Base-by-base conservation (phyloP, 2,113 vertebrate species). In the Oreochromis aureus region DNA sequence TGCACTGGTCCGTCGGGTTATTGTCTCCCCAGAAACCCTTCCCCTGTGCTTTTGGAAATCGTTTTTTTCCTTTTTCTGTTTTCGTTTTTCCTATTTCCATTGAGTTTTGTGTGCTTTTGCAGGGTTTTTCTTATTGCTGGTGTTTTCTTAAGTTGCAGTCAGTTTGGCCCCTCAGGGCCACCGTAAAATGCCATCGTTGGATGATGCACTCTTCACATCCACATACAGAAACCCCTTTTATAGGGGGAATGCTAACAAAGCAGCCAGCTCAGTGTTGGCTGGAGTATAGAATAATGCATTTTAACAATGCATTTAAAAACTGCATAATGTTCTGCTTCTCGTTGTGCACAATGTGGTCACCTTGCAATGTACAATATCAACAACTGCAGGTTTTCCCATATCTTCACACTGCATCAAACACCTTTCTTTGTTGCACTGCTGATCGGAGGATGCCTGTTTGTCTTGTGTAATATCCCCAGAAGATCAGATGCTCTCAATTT, bases 401-500 rank as follows among this genome's bases (percentile, higher is more conserved):
- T 58, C 56, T 80, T 86, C 82, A 18, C n/a, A 58, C 19, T 4
- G 8, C 83, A 87, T 92, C 86, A 80, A 34, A 88, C 63, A 27
- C 58, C 54, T 53, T 30, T 59, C n/a, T 85, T 85, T 83, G 73
- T 87, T 89, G 71, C 80, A 63, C 24, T 78, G 88, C 82, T 86
- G 46, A 87, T 87, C 19, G 51, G 85, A 76, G 3, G 84, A 91
- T 89, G 82, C 89, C 59, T 83, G 76, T 90, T 91, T 92, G 82
- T 93, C 88, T 90, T 73, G 34, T 91, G 88, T 92, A 89, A 89
- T 86, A 85, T 92, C 84, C 93, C 90, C 84, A 56, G 81, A 86
- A 89, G 94, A 94, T 91, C 83, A 80, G 66, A 86, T 90, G 92
- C 84, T 93, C 92, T 93, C 89, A 88, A 88, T 93, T 58, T 71